A percentile compares a stretch with the other conserved stretches of the same genome.
Conservation (phyloP, 2,113 vertebrate species). For the Collichthys lucidus region DNA sequence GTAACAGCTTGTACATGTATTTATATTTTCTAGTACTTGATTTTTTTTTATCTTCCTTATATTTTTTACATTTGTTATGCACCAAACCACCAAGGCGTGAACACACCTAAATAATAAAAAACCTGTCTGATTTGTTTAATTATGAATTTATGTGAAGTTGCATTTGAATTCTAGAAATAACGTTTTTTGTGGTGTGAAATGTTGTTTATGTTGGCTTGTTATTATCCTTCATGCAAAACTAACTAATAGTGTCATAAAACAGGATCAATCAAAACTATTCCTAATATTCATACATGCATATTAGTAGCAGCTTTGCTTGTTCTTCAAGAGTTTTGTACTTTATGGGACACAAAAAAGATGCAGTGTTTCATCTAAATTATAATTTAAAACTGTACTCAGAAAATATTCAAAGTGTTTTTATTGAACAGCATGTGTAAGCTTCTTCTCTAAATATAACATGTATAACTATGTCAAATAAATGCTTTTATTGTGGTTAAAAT, state of each 20-base stretch:
- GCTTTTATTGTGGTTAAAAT: conserved; percentile 2
- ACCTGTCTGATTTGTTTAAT: neutral
- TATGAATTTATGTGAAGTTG: neutral
- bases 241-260: neutral
- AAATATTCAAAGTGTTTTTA: neutral
- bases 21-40: too few species aligned
- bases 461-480: neutral
- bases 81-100: too few species aligned
- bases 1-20: too few species aligned
- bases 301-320: neutral
- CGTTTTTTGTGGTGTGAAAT: neutral
- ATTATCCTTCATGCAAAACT: neutral
- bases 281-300: neutral
- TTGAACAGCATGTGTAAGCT: neutral
- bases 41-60: too few species aligned
- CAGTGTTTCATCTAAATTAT: neutral
- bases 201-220: neutral
- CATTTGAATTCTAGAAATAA: neutral
- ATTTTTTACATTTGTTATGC: too few species aligned
- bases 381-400: neutral
- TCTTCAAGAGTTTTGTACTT: neutral
- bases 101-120: too few species aligned
- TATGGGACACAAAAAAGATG: neutral
- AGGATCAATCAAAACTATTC: neutral
- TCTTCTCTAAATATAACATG: neutral